phyloP scores from a whole-genome alignment of 2,888 invertebrate species.

The Andrena hattorfiana region DNA sequence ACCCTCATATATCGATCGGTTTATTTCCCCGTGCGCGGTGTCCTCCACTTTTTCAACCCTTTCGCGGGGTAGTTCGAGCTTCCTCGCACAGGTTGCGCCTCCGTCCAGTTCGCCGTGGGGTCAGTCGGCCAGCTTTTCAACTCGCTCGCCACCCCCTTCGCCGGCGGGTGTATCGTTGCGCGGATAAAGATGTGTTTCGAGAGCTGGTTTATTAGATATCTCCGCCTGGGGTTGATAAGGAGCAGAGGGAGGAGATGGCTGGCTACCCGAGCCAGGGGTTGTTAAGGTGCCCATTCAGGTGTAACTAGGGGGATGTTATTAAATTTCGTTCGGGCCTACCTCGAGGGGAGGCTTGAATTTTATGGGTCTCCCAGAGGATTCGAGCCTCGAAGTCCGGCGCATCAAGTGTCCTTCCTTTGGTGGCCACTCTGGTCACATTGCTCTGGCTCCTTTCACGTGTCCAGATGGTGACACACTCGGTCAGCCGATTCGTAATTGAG shows the following conservation, averaged over 20 bases:
- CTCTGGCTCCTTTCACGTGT: not conserved
- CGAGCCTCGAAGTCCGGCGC: slow-evolving; percentile 68
- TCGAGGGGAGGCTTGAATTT: slow-evolving; percentile 82
- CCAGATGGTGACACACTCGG: too few relatives aligned
- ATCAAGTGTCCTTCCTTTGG: slow-evolving; percentile 16
- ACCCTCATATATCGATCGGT: slow-evolving; percentile 67
- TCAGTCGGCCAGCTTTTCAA: slow-evolving; percentile 68
- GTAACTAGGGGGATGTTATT: slow-evolving; percentile 85
- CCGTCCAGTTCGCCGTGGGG: slow-evolving; percentile 77
- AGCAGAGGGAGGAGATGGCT: slow-evolving; percentile 54
- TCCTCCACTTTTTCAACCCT: slow-evolving; percentile 80
- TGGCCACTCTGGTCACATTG: not conserved
- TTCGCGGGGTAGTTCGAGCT: slow-evolving; percentile 78
- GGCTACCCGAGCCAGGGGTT: slow-evolving; percentile 80
- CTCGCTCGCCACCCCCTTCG: slow-evolving; percentile 47
- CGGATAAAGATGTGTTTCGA: slow-evolving; percentile 76
- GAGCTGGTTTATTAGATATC: slow-evolving; percentile 84
- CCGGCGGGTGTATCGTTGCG: slow-evolving; percentile 69
- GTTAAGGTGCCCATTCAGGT: slow-evolving; percentile 85
- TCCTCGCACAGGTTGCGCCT: slow-evolving; percentile 81
- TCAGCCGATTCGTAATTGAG: not conserved
- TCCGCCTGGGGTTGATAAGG: slow-evolving; percentile 72
- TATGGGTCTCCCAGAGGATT: slow-evolving; percentile 76
- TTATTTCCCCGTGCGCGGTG: slow-evolving; percentile 59
- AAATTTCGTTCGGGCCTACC: slow-evolving; percentile 84